Base-by-base conservation (phyloP, 2,888 invertebrate genomes). In the Lithophane ornitopus region DNA sequence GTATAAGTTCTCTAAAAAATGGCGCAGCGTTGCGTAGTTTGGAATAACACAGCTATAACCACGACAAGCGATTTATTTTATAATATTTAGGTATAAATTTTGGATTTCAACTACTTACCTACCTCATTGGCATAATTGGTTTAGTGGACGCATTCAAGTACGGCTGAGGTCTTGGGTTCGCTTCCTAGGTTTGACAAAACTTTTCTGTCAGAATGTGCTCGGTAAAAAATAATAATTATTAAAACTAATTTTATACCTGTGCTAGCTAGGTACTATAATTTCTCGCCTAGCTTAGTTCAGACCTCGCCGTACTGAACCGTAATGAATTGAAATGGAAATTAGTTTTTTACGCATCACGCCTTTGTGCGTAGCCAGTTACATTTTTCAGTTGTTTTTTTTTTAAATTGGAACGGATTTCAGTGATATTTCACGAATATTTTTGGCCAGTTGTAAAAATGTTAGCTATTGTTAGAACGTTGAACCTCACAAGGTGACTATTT, bases 261-360 rank as follows among this genome's bases (percentile, higher is more conserved):
- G 0, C 9, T 52, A 49, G 28, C 14, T 73, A 0, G n/a, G 54
- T n/a, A n/a, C n/a, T n/a, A 16, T 69, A 44, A 77, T 69, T 77
- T 16, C 69, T 78, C 46, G 70, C 63, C 70, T 56, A 73, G 74
- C 74, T 70, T 34, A 26, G 9, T 49, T 65, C 11, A 39, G 12
- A 68, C 70, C 78, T 56, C 16, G 62, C n/a, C 58, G 12, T n/a
- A 41, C n/a, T n/a, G n/a, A n/a, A n/a, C n/a, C n/a, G n/a, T n/a
- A 83, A 80, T 74, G 66, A 70, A 80, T 72, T 80, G 70, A 68
- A 83, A 70, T 61, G 81, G 83, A 84, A 84, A 84, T 83, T 83
- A 44, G 72, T 75, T 83, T 80, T 70, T 62, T 52, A 77, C 74
- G 61, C 70, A 67, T 63, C 69, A 58, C 49, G 52, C 59, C 3